Conservation (phyloP, 2,113 vertebrate species). For the Zeus faber region DNA sequence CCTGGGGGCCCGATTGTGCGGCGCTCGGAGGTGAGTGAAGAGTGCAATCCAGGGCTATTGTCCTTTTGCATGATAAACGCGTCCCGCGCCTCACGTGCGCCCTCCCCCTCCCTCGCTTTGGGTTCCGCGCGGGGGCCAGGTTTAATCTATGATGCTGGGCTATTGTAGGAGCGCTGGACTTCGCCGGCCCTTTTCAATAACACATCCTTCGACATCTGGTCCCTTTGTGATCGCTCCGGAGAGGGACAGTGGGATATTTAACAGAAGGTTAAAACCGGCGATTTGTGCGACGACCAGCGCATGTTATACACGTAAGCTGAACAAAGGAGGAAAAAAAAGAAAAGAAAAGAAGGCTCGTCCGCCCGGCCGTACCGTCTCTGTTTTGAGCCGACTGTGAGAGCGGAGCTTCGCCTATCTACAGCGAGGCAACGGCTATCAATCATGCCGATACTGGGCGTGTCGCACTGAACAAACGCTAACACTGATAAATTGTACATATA, state of each 20-base stretch:
- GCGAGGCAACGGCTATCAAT: constrained; percentile 59
- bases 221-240: constrained; percentile 4
- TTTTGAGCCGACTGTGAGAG: too few species aligned
- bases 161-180: constrained; percentile 8
- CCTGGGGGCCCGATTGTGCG: constrained; percentile 46
- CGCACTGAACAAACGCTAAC: constrained; percentile 30
- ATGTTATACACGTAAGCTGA: too few species aligned
- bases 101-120: constrained; percentile 18
- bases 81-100: constrained; percentile 30
- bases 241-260: constrained; percentile 8
- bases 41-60: constrained; percentile 69
- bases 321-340: too few species aligned
- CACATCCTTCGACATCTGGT: background rate
- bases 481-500: constrained; percentile 25
- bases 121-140: constrained; percentile 4
- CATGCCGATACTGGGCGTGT: constrained; percentile 40
- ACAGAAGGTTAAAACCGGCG: too few species aligned
- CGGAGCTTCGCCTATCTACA: constrained; percentile 17
- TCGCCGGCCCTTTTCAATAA: constrained; percentile 6
- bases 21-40: constrained; percentile 52
- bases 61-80: constrained; percentile 38
- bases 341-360: too few species aligned
- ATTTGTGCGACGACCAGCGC: too few species aligned
- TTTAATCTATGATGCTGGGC: constrained; percentile 32
- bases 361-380: too few species aligned